A percentile compares a stretch with the other conserved stretches of the same genome.
Evolutionary conservation across 2,113 vertebrate genomes (phyloP).

Genomic region (Pedionomus torquatus): DNA sequence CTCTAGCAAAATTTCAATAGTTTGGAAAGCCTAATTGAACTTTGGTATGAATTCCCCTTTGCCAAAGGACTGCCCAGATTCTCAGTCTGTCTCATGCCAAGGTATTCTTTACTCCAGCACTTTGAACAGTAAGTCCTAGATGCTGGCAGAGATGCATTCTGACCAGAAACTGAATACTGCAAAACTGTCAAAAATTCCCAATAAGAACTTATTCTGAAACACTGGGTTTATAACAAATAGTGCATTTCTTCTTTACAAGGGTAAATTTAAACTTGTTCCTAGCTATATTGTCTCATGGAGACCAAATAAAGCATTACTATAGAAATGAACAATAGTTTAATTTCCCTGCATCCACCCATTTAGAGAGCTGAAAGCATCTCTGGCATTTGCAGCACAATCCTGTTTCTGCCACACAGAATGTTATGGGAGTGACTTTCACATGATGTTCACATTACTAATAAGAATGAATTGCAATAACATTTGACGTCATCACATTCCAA

Average conservation of each 20-base stretch:
- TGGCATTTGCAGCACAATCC: background rate
- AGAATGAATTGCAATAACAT: background rate
- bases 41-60: accelerated
- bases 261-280: background rate
- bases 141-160: background rate
- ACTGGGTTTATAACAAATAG: background rate
- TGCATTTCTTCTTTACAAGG: background rate
- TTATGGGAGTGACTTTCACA: background rate
- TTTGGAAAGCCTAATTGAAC: background rate
- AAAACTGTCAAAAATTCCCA: background rate
- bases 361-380: background rate
- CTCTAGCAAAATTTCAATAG: background rate
- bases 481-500: background rate
- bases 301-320: background rate
- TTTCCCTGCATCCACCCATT: background rate
- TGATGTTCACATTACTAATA: background rate
- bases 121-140: background rate
- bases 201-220: accelerated
- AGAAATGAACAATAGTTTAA: background rate
- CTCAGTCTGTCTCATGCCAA: background rate
- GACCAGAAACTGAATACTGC: background rate
- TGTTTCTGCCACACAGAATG: background rate
- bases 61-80: background rate
- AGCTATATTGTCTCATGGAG: background rate
- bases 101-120: background rate